These are phyloP conservation scores for fruit fly (Drosophila melanogaster) DNA, from an alignment of 1,140 invertebrate species.

Conservation along the genomic window DNA sequence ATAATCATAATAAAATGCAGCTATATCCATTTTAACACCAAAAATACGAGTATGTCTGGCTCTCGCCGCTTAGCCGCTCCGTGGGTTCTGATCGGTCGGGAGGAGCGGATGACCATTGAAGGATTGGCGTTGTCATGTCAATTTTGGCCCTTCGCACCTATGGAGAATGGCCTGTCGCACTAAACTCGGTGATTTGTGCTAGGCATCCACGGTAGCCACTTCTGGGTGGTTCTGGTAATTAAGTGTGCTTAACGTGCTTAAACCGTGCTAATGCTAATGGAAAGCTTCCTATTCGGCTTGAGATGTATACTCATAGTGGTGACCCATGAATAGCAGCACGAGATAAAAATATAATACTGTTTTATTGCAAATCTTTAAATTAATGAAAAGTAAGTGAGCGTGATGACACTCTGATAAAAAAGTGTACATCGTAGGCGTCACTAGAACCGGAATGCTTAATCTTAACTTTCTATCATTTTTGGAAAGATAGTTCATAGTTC, in stretches of 20 bases:
- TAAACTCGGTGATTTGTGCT: constrained; percentile 80
- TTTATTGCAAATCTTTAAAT: no score
- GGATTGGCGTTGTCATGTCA: constrained; percentile 79
- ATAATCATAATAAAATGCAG: constrained; percentile 83
- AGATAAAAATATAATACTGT: no score
- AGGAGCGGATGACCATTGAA: constrained; percentile 37
- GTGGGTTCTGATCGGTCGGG: background rate
- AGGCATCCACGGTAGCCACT: constrained; percentile 58
- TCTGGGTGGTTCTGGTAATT: constrained; percentile 78
- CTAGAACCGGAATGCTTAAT: no score
- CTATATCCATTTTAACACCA: constrained; percentile 83
- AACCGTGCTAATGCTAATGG: constrained; percentile 46
- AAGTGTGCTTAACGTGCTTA: constrained; percentile 72
- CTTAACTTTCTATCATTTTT: no score
- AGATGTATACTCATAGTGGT: background rate
- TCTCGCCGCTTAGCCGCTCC: constrained; percentile 10
- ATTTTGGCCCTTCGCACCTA: constrained; percentile 39
- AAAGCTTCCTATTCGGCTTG: background rate
- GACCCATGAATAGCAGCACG: no score
- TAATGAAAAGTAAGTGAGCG: no score
- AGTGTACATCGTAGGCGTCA: no score
- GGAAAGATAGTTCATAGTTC: no score
- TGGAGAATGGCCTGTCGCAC: constrained; percentile 61
- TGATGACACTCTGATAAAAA: no score
- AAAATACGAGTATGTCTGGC: constrained; percentile 66